Evolutionary conservation across 2,113 vertebrate species (phyloP).

Genomic region (Rhombomys opimus): DNA sequence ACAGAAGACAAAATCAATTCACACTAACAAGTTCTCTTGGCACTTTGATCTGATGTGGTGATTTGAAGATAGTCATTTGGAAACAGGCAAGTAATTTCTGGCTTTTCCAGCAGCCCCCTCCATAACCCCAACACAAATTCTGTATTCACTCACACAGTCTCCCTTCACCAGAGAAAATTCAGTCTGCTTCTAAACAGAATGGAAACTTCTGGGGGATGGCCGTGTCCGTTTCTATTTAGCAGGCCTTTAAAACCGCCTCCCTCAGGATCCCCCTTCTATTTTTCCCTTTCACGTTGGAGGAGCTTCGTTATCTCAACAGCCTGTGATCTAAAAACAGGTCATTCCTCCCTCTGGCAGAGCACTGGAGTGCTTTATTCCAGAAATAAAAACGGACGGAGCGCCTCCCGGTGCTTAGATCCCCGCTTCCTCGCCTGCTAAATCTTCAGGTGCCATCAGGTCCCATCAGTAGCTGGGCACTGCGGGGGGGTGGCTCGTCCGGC

Average conservation of each 20-base stretch:
- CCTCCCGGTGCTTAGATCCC: constrained; percentile 45
- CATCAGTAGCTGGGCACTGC: background rate
- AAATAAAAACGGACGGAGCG: background rate
- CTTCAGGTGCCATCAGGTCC: background rate
- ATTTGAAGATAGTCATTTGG: background rate
- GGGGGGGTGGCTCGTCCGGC: background rate
- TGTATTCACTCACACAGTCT: background rate
- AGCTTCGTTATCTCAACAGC: background rate
- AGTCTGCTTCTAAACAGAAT: background rate
- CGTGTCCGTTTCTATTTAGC: background rate
- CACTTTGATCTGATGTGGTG: background rate
- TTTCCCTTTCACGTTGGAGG: constrained; percentile 34
- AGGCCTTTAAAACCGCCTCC: background rate
- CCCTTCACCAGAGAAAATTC: constrained; percentile 4
- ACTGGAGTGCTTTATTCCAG: background rate
- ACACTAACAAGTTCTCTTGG: background rate
- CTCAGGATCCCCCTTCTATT: background rate
- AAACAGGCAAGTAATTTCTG: background rate
- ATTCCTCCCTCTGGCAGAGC: background rate
- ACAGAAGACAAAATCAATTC: background rate
- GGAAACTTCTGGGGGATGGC: background rate
- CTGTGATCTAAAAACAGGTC: constrained; percentile 11
- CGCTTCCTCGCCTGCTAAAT: background rate
- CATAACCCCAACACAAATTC: background rate
- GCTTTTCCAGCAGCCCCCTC: background rate